Conservation (phyloP, 2,113 vertebrate genomes). For the Catagonus wagneri region DNA sequence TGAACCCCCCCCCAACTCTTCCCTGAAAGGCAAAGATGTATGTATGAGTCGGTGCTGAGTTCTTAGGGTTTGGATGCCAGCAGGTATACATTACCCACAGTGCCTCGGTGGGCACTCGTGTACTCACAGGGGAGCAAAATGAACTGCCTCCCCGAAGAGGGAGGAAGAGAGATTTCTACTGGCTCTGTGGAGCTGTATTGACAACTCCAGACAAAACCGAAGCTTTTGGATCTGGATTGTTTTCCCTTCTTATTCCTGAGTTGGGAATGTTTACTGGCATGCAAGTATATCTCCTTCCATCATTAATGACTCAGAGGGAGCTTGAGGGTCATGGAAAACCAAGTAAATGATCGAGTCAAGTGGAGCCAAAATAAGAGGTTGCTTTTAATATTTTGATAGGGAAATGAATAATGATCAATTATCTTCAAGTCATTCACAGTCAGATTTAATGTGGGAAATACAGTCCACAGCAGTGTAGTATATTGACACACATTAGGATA, state of each 20-base stretch:
- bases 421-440: slow-evolving; percentile 56
- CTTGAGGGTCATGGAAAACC: slow-evolving; percentile 73
- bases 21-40: slow-evolving; percentile 73
- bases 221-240: slow-evolving; percentile 49
- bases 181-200: slow-evolving; percentile 72
- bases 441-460: slow-evolving; percentile 60
- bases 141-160: slow-evolving; percentile 79
- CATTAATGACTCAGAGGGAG: slow-evolving; percentile 53
- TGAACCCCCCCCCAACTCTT: slow-evolving; percentile 62
- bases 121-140: slow-evolving; percentile 81
- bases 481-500: slow-evolving; percentile 1
- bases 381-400: slow-evolving; percentile 75
- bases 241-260: slow-evolving; percentile 39
- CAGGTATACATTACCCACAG: slow-evolving; percentile 75
- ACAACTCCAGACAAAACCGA: slow-evolving; percentile 67
- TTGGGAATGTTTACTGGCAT: slow-evolving; percentile 60
- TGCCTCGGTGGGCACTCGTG: slow-evolving; percentile 79
- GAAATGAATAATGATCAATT: slow-evolving; percentile 74
- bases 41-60: slow-evolving; percentile 83
- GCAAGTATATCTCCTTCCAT: slow-evolving; percentile 44
- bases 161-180: slow-evolving; percentile 78
- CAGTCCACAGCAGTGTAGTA: slow-evolving; percentile 17
- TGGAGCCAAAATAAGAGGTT: slow-evolving; percentile 70
- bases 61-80: slow-evolving; percentile 79
- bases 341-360: slow-evolving; percentile 81